Evolutionary conservation across 1,140 invertebrate genomes (phyloP), one percentile per base, ranked within the genome.

Genomic region (Aporrectodea caliginosa): DNA sequence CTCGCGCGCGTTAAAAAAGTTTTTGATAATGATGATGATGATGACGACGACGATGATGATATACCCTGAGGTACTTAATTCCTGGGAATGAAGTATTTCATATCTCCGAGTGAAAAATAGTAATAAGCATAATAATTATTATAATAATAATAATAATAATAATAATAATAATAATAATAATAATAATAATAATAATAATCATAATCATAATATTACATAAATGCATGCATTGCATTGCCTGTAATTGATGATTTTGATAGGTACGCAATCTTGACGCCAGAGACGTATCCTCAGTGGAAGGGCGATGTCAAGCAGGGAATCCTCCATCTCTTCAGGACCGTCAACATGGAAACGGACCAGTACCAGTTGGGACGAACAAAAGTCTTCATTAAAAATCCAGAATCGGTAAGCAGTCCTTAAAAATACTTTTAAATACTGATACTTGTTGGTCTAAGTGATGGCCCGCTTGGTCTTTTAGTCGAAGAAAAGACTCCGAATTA

Each of bases 341-440:
- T 91, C 1, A 90, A 91, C 81, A 92, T 94, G 84, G 91, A 92
- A 69, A 82, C 79, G 6, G 89, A 90, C n/a, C 92, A 94, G 83
- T 94, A 90, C 83, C 93, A 94, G 83, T 87, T 93, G 16, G 93
- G 93, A 16, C 90, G 89, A 79, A 91, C 91, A 0, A 94, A 94
- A 88, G 89, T 94, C 16, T 94, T 94, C 83, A 91, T 94, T 73
- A 93, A 93, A 86, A 92, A 92, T 77, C 92, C 93, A 16, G 92
- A 93, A 89, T 93, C 91, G 71, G 92, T 93, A 86, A 90, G 90
- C 86, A 78, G n/a, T 0, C 16, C n/a, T n/a, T n/a, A n/a, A n/a
- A n/a, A n/a, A n/a, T n/a, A n/a, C n/a, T n/a, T n/a, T n/a, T n/a
- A n/a, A n/a, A n/a, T n/a, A n/a, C n/a, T n/a, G n/a, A n/a, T n/a